A percentile compares a stretch with the other conserved stretches of the same genome.
These are phyloP conservation scores for Enhydra lutris DNA, from an alignment of 2,113 vertebrate species.

Conservation along the genomic window DNA sequence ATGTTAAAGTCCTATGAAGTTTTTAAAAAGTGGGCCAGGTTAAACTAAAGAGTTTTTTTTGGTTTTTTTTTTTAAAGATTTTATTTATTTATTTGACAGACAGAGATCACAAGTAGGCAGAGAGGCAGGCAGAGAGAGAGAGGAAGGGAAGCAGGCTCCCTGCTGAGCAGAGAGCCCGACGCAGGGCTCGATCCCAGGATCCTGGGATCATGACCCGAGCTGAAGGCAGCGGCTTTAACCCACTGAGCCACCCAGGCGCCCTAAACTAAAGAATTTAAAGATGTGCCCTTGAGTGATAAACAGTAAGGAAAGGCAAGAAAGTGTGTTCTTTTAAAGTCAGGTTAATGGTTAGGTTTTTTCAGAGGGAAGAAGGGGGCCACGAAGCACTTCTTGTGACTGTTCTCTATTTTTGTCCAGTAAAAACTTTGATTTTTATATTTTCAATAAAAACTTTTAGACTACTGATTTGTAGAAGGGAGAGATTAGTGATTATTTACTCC, in stretches of 20 bases:
- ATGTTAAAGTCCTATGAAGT: background rate
- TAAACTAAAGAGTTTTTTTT: background rate
- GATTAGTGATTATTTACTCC: background rate
- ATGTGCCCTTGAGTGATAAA: background rate
- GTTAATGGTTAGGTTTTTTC: background rate
- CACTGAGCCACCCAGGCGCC: too few species aligned
- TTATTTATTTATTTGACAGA: too few species aligned
- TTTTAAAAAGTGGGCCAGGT: background rate
- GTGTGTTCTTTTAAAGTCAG: background rate
- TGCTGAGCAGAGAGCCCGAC: too few species aligned
- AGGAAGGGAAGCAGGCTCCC: too few species aligned
- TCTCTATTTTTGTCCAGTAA: background rate
- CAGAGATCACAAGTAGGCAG: too few species aligned
- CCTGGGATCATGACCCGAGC: too few species aligned
- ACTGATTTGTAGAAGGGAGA: background rate
- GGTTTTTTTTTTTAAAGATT: too few species aligned
- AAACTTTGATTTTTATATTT: conserved; percentile 12
- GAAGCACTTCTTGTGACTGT: background rate
- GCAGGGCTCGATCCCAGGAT: too few species aligned
- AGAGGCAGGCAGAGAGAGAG: too few species aligned
- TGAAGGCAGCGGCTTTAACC: too few species aligned
- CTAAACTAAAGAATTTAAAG: background rate
- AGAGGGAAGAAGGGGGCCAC: background rate
- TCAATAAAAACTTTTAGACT: background rate
- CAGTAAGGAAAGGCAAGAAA: background rate